These are phyloP conservation scores for Arothron firmamentum DNA, from an alignment of 2,113 vertebrate genomes.

Conservation along the genomic window DNA sequence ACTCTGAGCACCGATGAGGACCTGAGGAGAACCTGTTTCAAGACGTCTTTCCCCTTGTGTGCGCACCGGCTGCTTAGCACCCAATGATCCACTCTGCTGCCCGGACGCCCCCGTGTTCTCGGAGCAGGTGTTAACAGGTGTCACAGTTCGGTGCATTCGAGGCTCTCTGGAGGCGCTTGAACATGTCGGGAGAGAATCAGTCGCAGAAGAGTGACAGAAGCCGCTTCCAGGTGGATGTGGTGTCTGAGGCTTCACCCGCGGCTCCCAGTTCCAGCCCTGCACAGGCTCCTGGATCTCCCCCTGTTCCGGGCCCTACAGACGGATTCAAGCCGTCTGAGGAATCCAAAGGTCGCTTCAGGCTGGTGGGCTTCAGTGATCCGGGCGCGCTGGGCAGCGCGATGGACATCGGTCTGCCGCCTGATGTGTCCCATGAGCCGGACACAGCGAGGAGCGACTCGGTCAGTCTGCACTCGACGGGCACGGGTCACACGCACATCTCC, in stretches of 20 bases:
- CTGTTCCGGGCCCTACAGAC: constrained; percentile 7
- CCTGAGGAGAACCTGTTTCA: neutral
- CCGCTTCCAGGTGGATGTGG: constrained; percentile 91
- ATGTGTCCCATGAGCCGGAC: constrained; percentile 85
- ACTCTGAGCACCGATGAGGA: neutral
- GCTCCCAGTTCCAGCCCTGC: neutral
- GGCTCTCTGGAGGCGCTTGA: neutral
- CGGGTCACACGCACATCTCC: constrained; percentile 86
- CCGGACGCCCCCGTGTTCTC: neutral
- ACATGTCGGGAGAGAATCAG: constrained; percentile 68
- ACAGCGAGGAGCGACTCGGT: constrained; percentile 83
- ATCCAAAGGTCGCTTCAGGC: constrained; percentile 81
- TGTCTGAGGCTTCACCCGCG: constrained; percentile 75
- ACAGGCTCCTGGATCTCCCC: neutral
- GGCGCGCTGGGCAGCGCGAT: constrained; percentile 72
- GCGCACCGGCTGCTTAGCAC: neutral
- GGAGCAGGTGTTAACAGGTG: constrained; percentile 18
- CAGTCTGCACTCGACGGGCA: constrained; percentile 85
- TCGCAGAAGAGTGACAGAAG: constrained; percentile 70
- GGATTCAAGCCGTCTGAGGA: constrained; percentile 74
- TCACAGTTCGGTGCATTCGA: constrained; percentile 1
- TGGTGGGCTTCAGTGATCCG: constrained; percentile 86
- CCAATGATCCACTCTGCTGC: constrained; percentile 22
- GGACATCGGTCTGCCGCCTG: constrained; percentile 67
- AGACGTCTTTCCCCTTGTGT: neutral